Evolutionary conservation across 2,113 vertebrate species (phyloP).

Genomic region (Gymnarchus niloticus): DNA sequence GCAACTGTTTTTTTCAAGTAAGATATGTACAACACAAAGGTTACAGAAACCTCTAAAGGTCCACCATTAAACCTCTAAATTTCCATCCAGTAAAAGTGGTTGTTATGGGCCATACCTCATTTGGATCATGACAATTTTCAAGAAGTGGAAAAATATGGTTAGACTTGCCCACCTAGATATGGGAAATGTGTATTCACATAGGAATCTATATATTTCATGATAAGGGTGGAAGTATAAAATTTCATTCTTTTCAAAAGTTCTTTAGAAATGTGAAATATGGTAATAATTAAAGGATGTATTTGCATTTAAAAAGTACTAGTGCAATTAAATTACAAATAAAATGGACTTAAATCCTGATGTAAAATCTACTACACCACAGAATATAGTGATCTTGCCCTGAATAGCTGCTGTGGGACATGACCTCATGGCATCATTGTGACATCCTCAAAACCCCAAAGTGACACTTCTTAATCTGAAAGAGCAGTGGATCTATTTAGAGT

Average conservation of each 20-base stretch:
- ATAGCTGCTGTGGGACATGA: no score
- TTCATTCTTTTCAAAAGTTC: neutral
- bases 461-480: no score
- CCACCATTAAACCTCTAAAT: neutral
- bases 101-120: neutral
- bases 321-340: no score
- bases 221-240: neutral
- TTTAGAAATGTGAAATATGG: neutral
- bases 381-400: no score
- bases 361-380: no score
- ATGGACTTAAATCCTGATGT: no score
- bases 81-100: neutral
- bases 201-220: neutral
- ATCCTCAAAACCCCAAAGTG: no score
- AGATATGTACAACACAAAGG: neutral
- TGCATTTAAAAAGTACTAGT: neutral
- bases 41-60: neutral
- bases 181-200: neutral
- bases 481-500: no score
- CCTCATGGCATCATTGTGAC: no score
- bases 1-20: constrained; percentile 11
- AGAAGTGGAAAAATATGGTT: neutral
- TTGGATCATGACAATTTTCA: neutral
- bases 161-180: neutral
- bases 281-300: no score